phyloP scores from a whole-genome alignment of 2,797 vertebrate genomes.

The Nannoperca obscura region DNA sequence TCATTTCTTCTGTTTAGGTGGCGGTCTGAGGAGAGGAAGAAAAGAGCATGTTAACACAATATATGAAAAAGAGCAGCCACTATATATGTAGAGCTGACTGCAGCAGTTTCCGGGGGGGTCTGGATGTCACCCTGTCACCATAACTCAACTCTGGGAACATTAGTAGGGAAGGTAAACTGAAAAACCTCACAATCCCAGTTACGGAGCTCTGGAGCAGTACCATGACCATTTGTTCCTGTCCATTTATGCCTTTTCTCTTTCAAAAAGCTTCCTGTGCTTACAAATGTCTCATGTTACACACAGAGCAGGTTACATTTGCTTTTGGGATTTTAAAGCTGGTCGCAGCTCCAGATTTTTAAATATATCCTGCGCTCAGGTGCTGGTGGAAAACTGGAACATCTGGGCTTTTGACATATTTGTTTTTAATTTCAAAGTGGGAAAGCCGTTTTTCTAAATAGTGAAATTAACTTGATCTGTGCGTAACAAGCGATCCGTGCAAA shows the following conservation, averaged over 20 bases:
- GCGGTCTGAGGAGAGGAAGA: constrained; percentile 80
- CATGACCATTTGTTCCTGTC: background rate
- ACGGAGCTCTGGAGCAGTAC: background rate
- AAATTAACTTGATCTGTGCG: no score
- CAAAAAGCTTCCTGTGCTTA: no score
- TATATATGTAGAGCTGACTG: background rate
- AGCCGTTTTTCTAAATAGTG: no score
- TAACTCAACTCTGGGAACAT: background rate
- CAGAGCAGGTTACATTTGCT: no score
- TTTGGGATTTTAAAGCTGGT: no score
- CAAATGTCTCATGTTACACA: no score
- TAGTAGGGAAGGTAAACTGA: background rate
- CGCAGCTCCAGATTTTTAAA: no score
- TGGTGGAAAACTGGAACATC: no score
- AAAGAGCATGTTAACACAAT: background rate
- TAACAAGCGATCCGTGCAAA: no score
- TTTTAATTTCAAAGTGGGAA: no score
- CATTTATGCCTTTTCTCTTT: background rate
- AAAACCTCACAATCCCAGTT: background rate
- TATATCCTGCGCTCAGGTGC: no score
- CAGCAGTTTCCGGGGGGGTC: background rate
- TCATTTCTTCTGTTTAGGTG: constrained; percentile 90
- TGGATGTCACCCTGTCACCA: constrained; percentile 8
- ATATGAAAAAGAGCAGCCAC: background rate
- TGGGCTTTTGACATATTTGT: no score